Percentiles rank a stretch among this genome's conserved stretches.
phyloP scores from a whole-genome alignment of 2,888 invertebrate species.

The Drosophila yooni region DNA sequence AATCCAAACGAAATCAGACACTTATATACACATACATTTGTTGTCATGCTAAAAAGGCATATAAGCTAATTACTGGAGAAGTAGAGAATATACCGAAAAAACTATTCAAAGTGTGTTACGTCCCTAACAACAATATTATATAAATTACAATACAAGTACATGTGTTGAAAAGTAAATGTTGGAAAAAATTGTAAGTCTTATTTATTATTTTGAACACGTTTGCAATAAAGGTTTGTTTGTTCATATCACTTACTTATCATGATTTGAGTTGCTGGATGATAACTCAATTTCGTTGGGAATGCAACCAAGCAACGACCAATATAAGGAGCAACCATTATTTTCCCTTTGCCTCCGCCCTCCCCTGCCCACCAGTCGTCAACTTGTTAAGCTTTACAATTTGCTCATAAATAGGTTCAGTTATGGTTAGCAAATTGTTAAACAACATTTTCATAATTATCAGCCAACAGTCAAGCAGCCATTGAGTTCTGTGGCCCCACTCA shows the following conservation, averaged over 20 bases:
- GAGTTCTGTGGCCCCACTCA: conserved; percentile 31
- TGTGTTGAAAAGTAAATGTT: not conserved
- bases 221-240: not conserved
- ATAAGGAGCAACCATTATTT: conserved; percentile 1
- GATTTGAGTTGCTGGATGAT: conserved; percentile 1
- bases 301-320: conserved; percentile 23
- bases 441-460: conserved; percentile 64
- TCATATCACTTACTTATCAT: not conserved
- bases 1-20: not conserved
- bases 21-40: not conserved
- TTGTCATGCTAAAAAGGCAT: too few relatives aligned
- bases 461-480: conserved; percentile 47
- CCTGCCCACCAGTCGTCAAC: not conserved
- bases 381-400: conserved; percentile 29
- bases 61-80: too few relatives aligned
- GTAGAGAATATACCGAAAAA: rapidly evolving
- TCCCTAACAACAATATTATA: not conserved
- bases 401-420: conserved; percentile 57
- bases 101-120: not conserved
- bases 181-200: too few relatives aligned
- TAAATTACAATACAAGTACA: not conserved
- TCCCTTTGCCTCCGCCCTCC: too few relatives aligned
- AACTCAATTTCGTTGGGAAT: conserved; percentile 13
- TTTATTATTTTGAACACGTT: not conserved
- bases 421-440: conserved; percentile 61